Evolutionary conservation across 35 echinoderm and acorn worm genomes (phyloP), one percentile per base, ranked within the genome.

Genomic region (Patiria miniata): DNA sequence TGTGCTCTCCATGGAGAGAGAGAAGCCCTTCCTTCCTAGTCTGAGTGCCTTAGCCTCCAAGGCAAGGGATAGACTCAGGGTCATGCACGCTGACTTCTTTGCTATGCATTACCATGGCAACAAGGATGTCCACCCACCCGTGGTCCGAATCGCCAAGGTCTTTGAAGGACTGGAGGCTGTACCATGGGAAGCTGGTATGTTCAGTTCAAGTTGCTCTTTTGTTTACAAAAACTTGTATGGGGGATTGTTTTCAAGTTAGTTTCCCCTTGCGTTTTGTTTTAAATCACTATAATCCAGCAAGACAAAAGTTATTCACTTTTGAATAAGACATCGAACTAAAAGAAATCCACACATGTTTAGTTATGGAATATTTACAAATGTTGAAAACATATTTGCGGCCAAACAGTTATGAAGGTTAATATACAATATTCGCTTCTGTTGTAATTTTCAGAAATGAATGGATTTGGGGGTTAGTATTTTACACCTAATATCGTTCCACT

Each of bases 171-270:
- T 94, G 10, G 60, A 89, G 14, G 81, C 87, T 69, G 83, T 90
- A 2, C 80, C 51, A 6, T 93, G 92, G 92, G 92, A 93, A 52
- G 88, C 81, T 61, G 92, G 92, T 93, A 89, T 52, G 32, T 33
- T 32, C 19, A 5, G 26, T 12, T 28, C 29, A 77, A 77, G 78
- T 78, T 33, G 21, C 36, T 85, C 26, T 4, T 5, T 19, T 80
- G 6, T 80, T 2, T 80, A 28, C 5, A 37, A 40, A 80, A 36
- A 9, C 76, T 18, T 78, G 29, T 6, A 47, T 6, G 42, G 42
- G 42, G 12, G 14, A 14, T 15, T 15, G 55, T 58, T 58, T 14
- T 58, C 55, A 15, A 14, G 14, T 14, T 15, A 15, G 14, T 58
- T 14, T n/a, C 55, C n/a, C n/a, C 55, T 15, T 58, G 14, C 14